Percentiles rank a stretch among this genome's conserved stretches.
phyloP scores from a whole-genome alignment of 2,888 invertebrate genomes.

The Drosophila limbata region DNA sequence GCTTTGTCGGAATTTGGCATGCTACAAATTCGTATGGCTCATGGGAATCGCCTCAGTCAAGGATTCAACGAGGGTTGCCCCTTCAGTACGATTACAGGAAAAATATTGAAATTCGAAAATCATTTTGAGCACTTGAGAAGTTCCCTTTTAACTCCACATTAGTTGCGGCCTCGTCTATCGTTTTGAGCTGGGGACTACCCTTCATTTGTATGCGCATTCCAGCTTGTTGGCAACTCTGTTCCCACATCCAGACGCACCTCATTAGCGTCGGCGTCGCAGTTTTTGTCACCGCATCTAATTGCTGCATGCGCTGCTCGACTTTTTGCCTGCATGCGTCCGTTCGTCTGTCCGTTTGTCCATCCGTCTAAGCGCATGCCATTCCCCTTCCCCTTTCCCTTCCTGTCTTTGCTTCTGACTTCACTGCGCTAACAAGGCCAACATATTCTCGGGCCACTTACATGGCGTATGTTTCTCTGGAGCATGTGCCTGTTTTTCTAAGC shows the following conservation, averaged over 20 bases:
- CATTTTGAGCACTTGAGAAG: slow-evolving; percentile 71
- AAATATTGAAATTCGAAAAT: slow-evolving; percentile 81
- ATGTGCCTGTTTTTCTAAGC: slow-evolving; percentile 57
- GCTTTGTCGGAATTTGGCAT: slow-evolving; percentile 85
- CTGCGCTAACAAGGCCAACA: slow-evolving; percentile 84
- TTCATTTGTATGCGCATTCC: slow-evolving; percentile 11
- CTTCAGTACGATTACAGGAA: slow-evolving; percentile 21
- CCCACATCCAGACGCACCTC: slow-evolving; percentile 60
- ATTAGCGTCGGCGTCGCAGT: slow-evolving; percentile 72
- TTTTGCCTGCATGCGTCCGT: slow-evolving; percentile 20
- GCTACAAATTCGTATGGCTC: slow-evolving; percentile 72
- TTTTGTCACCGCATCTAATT: slow-evolving; percentile 80
- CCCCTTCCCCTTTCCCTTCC: background rate
- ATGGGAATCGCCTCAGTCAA: slow-evolving; percentile 63
- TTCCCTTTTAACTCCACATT: slow-evolving; percentile 40
- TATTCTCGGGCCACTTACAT: slow-evolving; percentile 79
- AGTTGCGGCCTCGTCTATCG: slow-evolving; percentile 51
- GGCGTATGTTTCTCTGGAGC: slow-evolving; percentile 57
- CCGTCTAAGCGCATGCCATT: slow-evolving; percentile 18
- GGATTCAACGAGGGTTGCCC: slow-evolving; percentile 47
- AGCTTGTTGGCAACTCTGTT: slow-evolving; percentile 56
- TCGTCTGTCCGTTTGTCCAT: background rate
- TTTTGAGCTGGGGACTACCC: slow-evolving; percentile 6
- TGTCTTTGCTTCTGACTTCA: slow-evolving; percentile 64
- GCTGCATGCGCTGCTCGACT: slow-evolving; percentile 75